Base-by-base conservation (phyloP, 2,888 invertebrate genomes). In the Heliconius ethilla region DNA sequence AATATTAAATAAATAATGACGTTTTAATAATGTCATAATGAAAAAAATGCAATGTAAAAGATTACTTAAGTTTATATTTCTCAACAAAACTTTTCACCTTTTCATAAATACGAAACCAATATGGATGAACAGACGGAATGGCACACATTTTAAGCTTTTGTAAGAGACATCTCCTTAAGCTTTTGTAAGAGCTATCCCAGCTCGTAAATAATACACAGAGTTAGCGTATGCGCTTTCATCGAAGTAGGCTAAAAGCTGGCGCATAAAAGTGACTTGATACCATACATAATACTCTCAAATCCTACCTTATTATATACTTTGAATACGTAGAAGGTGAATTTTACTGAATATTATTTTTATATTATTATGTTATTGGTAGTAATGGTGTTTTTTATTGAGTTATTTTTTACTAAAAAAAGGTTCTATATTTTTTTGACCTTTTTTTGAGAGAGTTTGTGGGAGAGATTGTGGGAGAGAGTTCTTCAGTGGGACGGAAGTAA, bases 181-280 rank as follows among this genome's bases (percentile, higher is more conserved):
- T 77, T 77, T 73, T 77, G 72, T 77, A 77, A 51, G 59, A 65
- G 33, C 66, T 66, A 75, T 75, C 66, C 75, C 51, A 77, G 63
- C 22, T 63, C 74, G 80, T 78, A 80, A 80, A 79, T 79, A 81
- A 77, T 76, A 55, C 76, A 77, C 77, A 69, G 66, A 78, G 65
- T 76, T 78, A 73, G 81, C 80, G 79, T 80, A 78, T 78, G 80
- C 77, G 82, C 81, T 82, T 82, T 88, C 86, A 87, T 82, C 84
- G 82, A 89, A 89, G 87, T 90, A 86, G 89, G 90, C 89, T 91
- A 90, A 90, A 90, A 90, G 90, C 89, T 81, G 83, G 85, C 89
- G 88, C 89, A 89, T 90, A 89, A 88, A 85, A 84, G 87, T 85
- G 85, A 84, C 84, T 85, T 82, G 81, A 83, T 82, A 84, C 84